These are phyloP conservation scores for Microdon myrmicae DNA, from an alignment of 2,888 invertebrate species.

Conservation along the genomic window DNA sequence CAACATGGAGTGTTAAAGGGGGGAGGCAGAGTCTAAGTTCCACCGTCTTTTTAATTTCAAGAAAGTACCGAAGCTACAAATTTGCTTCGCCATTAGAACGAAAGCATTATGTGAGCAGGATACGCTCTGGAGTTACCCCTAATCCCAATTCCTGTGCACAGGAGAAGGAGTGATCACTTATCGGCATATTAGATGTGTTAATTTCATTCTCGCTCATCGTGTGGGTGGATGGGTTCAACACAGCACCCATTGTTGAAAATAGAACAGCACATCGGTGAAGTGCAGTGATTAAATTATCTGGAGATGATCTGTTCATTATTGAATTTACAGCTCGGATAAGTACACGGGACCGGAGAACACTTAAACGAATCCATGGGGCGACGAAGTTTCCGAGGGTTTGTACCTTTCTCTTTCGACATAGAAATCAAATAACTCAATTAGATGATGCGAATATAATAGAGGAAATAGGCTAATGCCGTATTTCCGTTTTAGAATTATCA, in stretches of 20 bases:
- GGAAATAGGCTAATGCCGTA: too few relatives aligned
- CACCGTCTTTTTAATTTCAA: conserved; percentile 17
- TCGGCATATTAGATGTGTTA: too few relatives aligned
- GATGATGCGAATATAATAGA: too few relatives aligned
- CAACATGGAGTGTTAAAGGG: neutral
- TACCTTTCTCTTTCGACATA: too few relatives aligned
- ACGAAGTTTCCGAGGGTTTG: too few relatives aligned
- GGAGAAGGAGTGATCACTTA: too few relatives aligned
- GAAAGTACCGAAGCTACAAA: conserved; percentile 16
- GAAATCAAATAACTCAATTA: too few relatives aligned
- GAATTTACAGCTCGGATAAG: too few relatives aligned
- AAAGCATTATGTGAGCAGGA: conserved; percentile 2
- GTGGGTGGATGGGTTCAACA: conserved; percentile 12
- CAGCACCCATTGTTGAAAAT: conserved; percentile 26
- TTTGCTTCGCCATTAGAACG: conserved; percentile 19
- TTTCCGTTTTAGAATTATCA: too few relatives aligned
- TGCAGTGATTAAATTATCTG: conserved; percentile 25
- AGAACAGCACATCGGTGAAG: conserved; percentile 21
- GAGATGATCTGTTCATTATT: conserved; percentile 32
- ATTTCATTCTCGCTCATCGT: too few relatives aligned
- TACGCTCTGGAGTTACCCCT: conserved; percentile 21
- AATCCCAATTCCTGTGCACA: conserved; percentile 18
- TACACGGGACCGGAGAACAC: too few relatives aligned
- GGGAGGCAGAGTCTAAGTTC: neutral
- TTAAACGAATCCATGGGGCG: too few relatives aligned